Evolutionary conservation across 2,888 invertebrate genomes (phyloP), one percentile per base, ranked within the genome.

Genomic region (Mythimna ferrago): DNA sequence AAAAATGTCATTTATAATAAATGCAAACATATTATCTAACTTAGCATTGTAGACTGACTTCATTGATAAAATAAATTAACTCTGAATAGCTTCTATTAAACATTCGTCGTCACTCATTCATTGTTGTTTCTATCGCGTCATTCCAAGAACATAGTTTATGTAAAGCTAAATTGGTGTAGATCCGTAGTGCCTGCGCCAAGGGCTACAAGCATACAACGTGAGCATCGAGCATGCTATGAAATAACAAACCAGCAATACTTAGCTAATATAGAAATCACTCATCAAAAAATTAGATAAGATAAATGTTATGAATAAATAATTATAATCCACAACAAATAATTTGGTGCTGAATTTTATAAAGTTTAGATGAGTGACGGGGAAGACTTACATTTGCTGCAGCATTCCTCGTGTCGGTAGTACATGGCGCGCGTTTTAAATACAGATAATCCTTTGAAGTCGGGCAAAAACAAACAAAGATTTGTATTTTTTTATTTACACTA

Each of bases 41-140:
- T 61, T 78, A 78, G 53, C 62, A 56, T 68, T 53, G 62, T 78
- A 82, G 82, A 81, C 82, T 78, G 71, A 78, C 65, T 63, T 67
- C 64, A 78, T 73, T 70, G n/a, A 62, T 65, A 71, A 60, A 61
- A 67, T 70, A 56, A 44, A 64, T 66, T 62, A 66, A 70, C 81
- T 58, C 57, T 35, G 26, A 73, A 74, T 78, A 70, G 51, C 63
- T 67, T 69, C 26, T 68, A 60, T 69, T 21, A 51, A 73, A 66
- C 32, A 54, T 64, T 63, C 53, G 56, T 78, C 82, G 80, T 82
- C 79, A 82, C 80, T 81, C 75, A 74, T 73, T 78, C 10, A 71
- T 53, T 63, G 64, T 65, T 58, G n/a, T n/a, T 44, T 57, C 26
- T 21, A 63, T 71, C 21, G 51, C 53, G 41, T 63, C 74, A 56